These are phyloP conservation scores for Plectrocnemia conspersa DNA, from an alignment of 1,140 invertebrate species.

Conservation along the genomic window DNA sequence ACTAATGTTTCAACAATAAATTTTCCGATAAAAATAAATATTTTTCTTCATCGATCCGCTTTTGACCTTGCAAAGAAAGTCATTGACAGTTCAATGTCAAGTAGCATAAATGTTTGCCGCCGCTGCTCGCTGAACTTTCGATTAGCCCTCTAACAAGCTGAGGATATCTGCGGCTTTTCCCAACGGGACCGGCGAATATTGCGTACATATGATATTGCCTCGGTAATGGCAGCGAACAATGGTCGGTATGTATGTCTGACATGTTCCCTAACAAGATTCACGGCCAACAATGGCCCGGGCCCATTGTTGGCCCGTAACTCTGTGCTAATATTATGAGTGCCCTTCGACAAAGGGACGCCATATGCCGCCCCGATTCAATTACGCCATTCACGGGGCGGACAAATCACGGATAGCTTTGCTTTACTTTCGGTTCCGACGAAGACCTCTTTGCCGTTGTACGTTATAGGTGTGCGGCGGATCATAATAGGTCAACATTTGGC, in stretches of 20 bases:
- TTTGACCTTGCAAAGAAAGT: too few relatives aligned
- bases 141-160: conserved; percentile 28
- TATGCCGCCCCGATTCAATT: conserved; percentile 29
- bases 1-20: too few relatives aligned
- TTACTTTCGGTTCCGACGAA: too few relatives aligned
- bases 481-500: too few relatives aligned
- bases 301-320: conserved; percentile 16
- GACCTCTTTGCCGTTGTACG: too few relatives aligned
- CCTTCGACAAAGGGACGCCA: conserved; percentile 21
- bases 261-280: conserved; percentile 21
- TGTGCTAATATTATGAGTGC: conserved; percentile 28
- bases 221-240: conserved; percentile 24
- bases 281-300: conserved; percentile 13
- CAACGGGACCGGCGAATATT: conserved; percentile 12
- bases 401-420: too few relatives aligned
- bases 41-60: too few relatives aligned
- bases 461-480: too few relatives aligned
- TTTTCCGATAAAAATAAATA: too few relatives aligned
- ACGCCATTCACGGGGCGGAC: too few relatives aligned
- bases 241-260: conserved; percentile 4
- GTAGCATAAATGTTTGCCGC: too few relatives aligned
- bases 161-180: conserved; percentile 13
- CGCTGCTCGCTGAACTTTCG: conserved; percentile 26
- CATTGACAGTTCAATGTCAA: too few relatives aligned
- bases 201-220: conserved; percentile 24